Percentiles rank a stretch among this genome's conserved stretches.
phyloP scores from a whole-genome alignment of 2,888 invertebrate species.

The Melanostoma mellinum region DNA sequence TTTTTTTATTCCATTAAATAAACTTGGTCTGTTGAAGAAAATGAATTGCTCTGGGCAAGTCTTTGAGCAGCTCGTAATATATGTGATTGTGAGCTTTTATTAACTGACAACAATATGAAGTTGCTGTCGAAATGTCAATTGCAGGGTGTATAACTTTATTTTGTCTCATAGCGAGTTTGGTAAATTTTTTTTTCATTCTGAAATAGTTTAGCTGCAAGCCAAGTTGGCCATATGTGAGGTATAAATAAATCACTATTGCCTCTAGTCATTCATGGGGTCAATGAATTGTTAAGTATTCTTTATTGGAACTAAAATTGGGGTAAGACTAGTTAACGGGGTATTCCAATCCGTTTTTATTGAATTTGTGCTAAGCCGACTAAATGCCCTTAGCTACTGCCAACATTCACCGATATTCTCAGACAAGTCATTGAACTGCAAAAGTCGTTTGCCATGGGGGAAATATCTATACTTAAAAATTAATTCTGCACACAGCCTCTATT shows the following conservation, averaged over 20 bases:
- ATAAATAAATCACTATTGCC: slow-evolving; percentile 28
- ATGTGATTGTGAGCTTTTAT: slow-evolving; percentile 44
- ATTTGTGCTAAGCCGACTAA: background rate
- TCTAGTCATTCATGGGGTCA: slow-evolving; percentile 36
- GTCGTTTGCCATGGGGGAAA: slow-evolving; percentile 46
- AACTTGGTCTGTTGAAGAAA: slow-evolving; percentile 18
- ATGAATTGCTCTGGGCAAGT: slow-evolving; percentile 57
- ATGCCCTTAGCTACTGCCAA: slow-evolving; percentile 3
- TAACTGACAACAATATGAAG: slow-evolving; percentile 63
- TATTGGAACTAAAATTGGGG: background rate
- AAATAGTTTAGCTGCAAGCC: slow-evolving; percentile 35
- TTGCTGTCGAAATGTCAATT: slow-evolving; percentile 63
- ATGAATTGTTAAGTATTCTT: slow-evolving; percentile 31
- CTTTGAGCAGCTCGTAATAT: slow-evolving; percentile 31
- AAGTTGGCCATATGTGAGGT: slow-evolving; percentile 2
- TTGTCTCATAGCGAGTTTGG: slow-evolving; percentile 25
- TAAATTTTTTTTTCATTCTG: slow-evolving; percentile 61
- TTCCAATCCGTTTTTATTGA: background rate
- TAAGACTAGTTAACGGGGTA: background rate
- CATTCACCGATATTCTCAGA: slow-evolving; percentile 19
- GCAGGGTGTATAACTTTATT: slow-evolving; percentile 59
- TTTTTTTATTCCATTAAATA: slow-evolving; percentile 6
- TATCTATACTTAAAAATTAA: slow-evolving; percentile 29
- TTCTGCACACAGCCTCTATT: slow-evolving; percentile 39
- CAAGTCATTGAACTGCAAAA: slow-evolving; percentile 49